Conservation (phyloP, 2,797 vertebrate genomes). For the Lindbergichthys nudifrons region DNA sequence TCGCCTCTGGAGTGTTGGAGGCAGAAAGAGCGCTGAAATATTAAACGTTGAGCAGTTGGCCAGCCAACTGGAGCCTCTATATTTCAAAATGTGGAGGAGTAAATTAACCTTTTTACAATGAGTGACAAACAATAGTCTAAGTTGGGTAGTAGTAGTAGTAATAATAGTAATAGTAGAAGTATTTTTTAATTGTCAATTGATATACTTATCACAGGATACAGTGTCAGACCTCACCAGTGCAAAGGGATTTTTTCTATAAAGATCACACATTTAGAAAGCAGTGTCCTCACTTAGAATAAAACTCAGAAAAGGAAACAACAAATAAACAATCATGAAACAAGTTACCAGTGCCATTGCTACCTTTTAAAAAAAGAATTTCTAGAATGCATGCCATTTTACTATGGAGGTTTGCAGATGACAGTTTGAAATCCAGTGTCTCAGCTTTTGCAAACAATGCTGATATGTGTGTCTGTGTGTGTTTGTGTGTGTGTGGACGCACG, state of each 20-base stretch:
- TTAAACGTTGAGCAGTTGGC: conserved; percentile 88
- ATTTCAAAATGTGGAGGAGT: conserved; percentile 84
- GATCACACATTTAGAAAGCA: conserved; percentile 86
- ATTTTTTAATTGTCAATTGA: conserved; percentile 70
- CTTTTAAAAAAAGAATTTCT: conserved; percentile 82
- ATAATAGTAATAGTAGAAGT: conserved; percentile 45
- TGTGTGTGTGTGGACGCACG: conserved; percentile 52
- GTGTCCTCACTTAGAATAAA: conserved; percentile 82
- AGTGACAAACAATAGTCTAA: conserved; percentile 81
- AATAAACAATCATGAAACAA: conserved; percentile 83
- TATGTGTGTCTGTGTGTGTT: conserved; percentile 46
- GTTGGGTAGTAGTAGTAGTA: conserved; percentile 72
- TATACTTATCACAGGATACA: conserved; percentile 80
- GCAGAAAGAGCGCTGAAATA: conserved; percentile 85
- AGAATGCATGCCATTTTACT: conserved; percentile 88
- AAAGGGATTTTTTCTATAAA: conserved; percentile 84
- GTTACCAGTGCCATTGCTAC: conserved; percentile 85
- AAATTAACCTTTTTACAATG: conserved; percentile 87
- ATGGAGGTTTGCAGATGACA: conserved; percentile 79
- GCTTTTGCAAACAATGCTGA: conserved; percentile 74
- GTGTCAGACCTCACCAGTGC: conserved; percentile 84
- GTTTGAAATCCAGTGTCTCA: conserved; percentile 78
- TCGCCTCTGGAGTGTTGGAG: conserved; percentile 84
- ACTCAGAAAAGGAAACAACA: conserved; percentile 82
- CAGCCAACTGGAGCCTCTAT: conserved; percentile 88